Base-by-base conservation (phyloP, 2,797 vertebrate genomes). In the Neopelma chrysocephalum region DNA sequence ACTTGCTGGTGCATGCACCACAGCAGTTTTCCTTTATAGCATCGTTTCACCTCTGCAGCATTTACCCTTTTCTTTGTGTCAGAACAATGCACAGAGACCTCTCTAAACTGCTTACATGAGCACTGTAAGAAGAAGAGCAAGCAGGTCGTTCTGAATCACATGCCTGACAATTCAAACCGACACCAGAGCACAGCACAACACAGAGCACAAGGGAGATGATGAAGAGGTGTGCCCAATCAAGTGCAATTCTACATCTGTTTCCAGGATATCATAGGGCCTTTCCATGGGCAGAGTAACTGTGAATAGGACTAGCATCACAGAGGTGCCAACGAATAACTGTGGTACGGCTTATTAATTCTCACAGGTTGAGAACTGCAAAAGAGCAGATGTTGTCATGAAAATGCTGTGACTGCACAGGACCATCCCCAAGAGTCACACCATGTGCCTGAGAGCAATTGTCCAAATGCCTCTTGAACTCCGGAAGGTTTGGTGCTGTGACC, bases 281-380 rank as follows among this genome's bases (percentile, higher is more conserved):
- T 4, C 51, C 27, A 40, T 22, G 20, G 36, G 16, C 0, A 0
- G 7, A 60, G 25, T 27, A 61, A 69, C 12, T 10, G 1, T n/a
- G 62, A 62, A 62, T 27, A 26, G 75, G 32, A 56, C 5, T 18
- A 29, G 12, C 3, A 9, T n/a, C 36, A 69, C 10, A 40, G 36
- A 68, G 8, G 22, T 40, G 19, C 21, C n/a, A 47, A 7, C 18
- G 27, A 79, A 60, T 36, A 51, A 48, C 15, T 43, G 19, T 14
- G 2, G 16, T 38, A 68, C 40, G 53, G 20, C 3, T 73, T 86
- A 53, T 40, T 56, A 61, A 40, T 82, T 66, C 34, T 80, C 64
- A 86, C 18, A 69, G 10, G 9, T n/a, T 48, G 11, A 13, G 38
- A 77, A 57, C 0, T 69, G 50, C 56, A 73, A 27, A 95, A 72